Percentiles rank a stretch among this genome's conserved stretches.
These are phyloP conservation scores for Drosophila setosimentum DNA, from an alignment of 2,888 invertebrate species.

Conservation along the genomic window DNA sequence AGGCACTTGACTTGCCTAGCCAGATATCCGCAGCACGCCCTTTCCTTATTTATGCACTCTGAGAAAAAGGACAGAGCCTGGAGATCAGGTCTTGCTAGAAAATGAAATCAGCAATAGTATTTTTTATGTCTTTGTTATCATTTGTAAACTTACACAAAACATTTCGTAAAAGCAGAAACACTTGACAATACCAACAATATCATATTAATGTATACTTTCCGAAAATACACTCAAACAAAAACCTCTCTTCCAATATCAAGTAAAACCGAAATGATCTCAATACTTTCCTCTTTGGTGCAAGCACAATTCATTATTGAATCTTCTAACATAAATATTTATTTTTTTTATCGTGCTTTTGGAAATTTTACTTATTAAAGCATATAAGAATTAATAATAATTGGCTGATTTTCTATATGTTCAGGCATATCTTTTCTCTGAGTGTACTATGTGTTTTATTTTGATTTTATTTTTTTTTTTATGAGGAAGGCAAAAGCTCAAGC, in stretches of 20 bases:
- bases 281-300: not conserved
- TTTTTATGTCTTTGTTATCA: not conserved
- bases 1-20: constrained; percentile 66
- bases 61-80: not conserved
- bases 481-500: constrained; percentile 37
- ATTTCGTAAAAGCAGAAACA: not conserved
- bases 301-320: not conserved
- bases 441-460: constrained; percentile 7
- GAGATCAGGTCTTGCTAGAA: not conserved
- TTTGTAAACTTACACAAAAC: not conserved
- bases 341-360: too few species aligned
- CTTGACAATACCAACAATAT: not conserved
- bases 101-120: not conserved
- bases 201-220: too few species aligned
- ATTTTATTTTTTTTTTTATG: constrained; percentile 1
- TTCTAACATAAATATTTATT: not conserved
- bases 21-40: constrained; percentile 44
- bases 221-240: not conserved
- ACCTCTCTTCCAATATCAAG: not conserved
- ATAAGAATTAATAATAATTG: not conserved
- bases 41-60: constrained; percentile 19
- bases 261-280: not conserved
- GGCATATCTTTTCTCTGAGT: not conserved
- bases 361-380: not conserved
- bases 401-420: not conserved